Evolutionary conservation across 1,140 invertebrate genomes (phyloP).

Genomic region (Trachelipus rathkii): DNA sequence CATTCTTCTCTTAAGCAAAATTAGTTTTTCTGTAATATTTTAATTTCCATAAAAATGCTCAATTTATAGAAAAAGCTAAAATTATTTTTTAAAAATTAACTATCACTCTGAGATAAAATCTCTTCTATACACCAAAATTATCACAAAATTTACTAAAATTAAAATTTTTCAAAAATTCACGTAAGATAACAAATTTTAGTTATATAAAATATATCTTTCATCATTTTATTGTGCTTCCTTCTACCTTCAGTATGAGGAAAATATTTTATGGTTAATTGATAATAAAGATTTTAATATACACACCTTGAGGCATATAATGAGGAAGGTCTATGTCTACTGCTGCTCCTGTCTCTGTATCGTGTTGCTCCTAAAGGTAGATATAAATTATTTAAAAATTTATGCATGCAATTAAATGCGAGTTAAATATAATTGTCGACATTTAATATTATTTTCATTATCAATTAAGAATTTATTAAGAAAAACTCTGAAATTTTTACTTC

Average conservation of each 20-base stretch:
- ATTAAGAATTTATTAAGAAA: not conserved
- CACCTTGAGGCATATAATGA: not conserved
- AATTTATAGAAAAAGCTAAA: too few relatives aligned
- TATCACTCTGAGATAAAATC: too few relatives aligned
- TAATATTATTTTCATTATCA: not conserved
- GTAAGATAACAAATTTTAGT: not conserved
- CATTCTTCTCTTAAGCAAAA: too few relatives aligned
- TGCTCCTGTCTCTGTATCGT: not conserved
- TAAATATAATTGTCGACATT: not conserved
- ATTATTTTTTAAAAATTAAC: too few relatives aligned
- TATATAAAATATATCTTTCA: not conserved
- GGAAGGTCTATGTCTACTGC: not conserved
- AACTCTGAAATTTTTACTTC: not conserved
- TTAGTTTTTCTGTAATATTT: too few relatives aligned
- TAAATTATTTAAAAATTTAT: not conserved
- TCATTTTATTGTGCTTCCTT: too few relatives aligned
- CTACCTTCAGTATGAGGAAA: not conserved
- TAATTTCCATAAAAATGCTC: too few relatives aligned
- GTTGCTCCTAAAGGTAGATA: not conserved
- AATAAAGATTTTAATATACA: not conserved
- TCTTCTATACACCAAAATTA: too few relatives aligned
- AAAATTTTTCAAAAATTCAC: not conserved
- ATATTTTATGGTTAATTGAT: not conserved
- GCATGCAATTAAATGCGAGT: not conserved
- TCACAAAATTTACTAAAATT: not conserved